Percentiles rank a stretch among this genome's conserved stretches.
Evolutionary conservation across 2,113 vertebrate genomes (phyloP).

Genomic region (Delphinus delphis): DNA sequence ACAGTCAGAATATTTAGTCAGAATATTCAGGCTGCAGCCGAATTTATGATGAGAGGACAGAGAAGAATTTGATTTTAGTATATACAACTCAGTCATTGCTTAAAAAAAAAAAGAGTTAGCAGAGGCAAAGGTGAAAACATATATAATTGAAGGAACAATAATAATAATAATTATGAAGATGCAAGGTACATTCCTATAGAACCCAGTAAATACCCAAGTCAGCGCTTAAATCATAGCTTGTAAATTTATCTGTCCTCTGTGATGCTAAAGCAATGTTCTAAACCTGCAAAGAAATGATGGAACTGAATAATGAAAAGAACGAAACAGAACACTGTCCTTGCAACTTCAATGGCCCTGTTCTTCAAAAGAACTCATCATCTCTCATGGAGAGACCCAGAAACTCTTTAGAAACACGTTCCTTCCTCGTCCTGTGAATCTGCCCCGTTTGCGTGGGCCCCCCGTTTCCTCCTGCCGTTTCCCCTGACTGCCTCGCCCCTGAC

Average conservation of each 20-base stretch:
- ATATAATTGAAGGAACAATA: conserved; percentile 56
- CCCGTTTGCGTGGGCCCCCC: fast-evolving
- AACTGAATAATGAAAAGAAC: conserved; percentile 44
- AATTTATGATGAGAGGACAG: conserved; percentile 57
- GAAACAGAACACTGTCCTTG: neutral
- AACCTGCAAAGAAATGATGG: conserved; percentile 8
- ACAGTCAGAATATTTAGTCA: conserved; percentile 27
- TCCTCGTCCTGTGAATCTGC: neutral
- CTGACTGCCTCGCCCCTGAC: neutral
- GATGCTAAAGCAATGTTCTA: conserved; percentile 42
- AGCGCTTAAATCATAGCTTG: conserved; percentile 55
- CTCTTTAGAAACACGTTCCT: neutral
- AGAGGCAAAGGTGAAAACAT: conserved; percentile 44
- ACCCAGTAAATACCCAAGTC: conserved; percentile 23
- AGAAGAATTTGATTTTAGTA: conserved; percentile 33
- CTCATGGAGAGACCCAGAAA: neutral
- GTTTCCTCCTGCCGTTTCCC: neutral
- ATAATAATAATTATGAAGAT: conserved; percentile 53
- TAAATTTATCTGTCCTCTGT: conserved; percentile 58
- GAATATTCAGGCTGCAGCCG: conserved; percentile 34
- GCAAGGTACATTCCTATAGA: conserved; percentile 35
- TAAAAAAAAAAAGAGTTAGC: neutral
- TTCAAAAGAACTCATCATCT: neutral
- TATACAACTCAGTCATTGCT: neutral
- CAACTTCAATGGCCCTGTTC: neutral